Evolutionary conservation across 92 coral and sea anemone genomes (phyloP).

Genomic region (Anthopleura xanthogrammica): DNA sequence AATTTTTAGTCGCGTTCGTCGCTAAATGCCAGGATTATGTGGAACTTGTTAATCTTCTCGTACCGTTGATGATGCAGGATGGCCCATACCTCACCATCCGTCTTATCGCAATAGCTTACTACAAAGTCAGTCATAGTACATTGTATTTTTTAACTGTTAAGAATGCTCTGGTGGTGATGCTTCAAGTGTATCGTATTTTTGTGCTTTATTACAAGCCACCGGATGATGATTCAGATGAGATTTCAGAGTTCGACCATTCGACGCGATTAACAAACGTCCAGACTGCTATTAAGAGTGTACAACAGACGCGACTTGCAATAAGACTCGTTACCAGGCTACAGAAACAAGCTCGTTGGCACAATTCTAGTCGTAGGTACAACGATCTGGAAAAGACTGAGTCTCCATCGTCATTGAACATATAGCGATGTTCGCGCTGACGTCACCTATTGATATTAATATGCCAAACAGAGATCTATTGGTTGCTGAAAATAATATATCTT

Average conservation of each 20-base stretch:
- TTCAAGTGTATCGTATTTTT: slow-evolving; percentile 87
- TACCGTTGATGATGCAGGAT: slow-evolving; percentile 91
- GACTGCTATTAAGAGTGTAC: slow-evolving; percentile 85
- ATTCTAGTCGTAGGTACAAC: slow-evolving; percentile 29
- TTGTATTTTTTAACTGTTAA: slow-evolving; percentile 88
- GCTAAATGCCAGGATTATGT: slow-evolving; percentile 57
- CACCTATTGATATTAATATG: no score
- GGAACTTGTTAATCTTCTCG: slow-evolving; percentile 70
- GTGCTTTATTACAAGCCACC: slow-evolving; percentile 94
- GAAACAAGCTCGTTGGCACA: slow-evolving; percentile 59
- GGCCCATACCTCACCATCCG: slow-evolving; percentile 86
- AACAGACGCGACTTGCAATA: slow-evolving; percentile 76
- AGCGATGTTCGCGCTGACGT: background rate
- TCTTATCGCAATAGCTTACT: slow-evolving; percentile 79
- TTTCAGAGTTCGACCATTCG: slow-evolving; percentile 64
- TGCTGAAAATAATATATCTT: no score
- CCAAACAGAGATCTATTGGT: no score
- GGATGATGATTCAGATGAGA: slow-evolving; percentile 71
- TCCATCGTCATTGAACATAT: background rate
- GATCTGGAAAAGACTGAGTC: background rate
- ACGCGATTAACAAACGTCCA: slow-evolving; percentile 71
- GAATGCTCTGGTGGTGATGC: slow-evolving; percentile 91
- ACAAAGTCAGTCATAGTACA: slow-evolving; percentile 76
- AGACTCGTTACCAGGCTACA: slow-evolving; percentile 76
- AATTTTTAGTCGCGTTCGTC: slow-evolving; percentile 26